Evolutionary conservation across 2,888 invertebrate species (phyloP).

Genomic region (Patella depressa): DNA sequence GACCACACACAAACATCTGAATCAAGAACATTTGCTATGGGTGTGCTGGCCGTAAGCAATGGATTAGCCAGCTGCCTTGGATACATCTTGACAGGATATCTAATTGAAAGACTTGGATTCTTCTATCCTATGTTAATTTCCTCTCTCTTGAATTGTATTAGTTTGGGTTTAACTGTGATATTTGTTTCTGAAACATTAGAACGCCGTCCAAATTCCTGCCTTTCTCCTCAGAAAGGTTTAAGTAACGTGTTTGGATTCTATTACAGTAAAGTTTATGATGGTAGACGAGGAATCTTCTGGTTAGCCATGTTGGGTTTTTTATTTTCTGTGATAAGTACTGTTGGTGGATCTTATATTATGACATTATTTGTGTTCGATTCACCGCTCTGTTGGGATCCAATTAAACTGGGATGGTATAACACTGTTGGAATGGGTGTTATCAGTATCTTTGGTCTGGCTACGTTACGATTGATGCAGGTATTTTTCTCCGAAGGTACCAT

Average conservation of each 20-base stretch:
- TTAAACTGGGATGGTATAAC: slow-evolving; percentile 41
- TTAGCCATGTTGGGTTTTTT: slow-evolving; percentile 11
- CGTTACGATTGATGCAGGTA: slow-evolving; percentile 34
- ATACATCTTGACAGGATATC: slow-evolving; percentile 29
- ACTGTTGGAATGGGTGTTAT: slow-evolving; percentile 22
- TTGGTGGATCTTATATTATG: slow-evolving; percentile 27
- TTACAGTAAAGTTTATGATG: background rate
- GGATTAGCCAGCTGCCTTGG: slow-evolving; percentile 28
- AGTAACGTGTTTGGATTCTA: background rate
- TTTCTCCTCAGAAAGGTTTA: background rate
- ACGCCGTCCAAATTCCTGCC: background rate
- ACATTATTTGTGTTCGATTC: slow-evolving; percentile 43
- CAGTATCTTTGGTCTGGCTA: slow-evolving; percentile 33
- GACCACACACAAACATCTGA: background rate
- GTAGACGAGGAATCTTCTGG: slow-evolving; percentile 4
- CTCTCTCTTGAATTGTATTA: background rate
- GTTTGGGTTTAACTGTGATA: slow-evolving; percentile 3
- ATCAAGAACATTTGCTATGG: slow-evolving; percentile 32
- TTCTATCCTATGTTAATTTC: slow-evolving; percentile 24
- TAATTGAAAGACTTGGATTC: slow-evolving; percentile 35
- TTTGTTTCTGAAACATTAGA: slow-evolving; percentile 21
- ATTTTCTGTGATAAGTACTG: slow-evolving; percentile 14
- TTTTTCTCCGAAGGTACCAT: slow-evolving; percentile 40
- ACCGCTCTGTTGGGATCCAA: slow-evolving; percentile 48
- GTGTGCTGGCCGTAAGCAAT: slow-evolving; percentile 27